phyloP scores from a whole-genome alignment of 2,113 vertebrate species.

The Montifringilla adamsi region DNA sequence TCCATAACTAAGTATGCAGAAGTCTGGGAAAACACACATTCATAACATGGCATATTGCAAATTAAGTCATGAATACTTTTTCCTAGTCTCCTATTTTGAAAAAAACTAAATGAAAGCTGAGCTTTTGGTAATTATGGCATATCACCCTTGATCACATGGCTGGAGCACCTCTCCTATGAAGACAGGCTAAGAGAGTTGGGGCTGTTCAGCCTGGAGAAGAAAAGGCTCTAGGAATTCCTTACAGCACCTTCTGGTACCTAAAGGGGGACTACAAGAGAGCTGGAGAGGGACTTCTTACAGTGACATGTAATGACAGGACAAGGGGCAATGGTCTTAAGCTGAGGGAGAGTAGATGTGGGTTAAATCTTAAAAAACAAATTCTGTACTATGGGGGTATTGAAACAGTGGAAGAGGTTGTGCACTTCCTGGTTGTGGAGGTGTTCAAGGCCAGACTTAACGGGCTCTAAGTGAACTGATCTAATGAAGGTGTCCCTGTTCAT shows the following conservation, averaged over 20 bases:
- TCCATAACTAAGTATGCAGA: not conserved
- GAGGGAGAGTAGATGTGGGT: not conserved
- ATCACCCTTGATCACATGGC: not conserved
- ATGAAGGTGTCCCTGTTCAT: not conserved
- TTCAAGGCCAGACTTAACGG: not conserved
- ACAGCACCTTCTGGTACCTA: not conserved
- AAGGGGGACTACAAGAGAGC: not conserved
- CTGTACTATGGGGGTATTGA: not conserved
- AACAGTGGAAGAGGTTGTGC: not conserved
- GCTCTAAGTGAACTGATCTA: not conserved
- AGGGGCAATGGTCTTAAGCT: not conserved
- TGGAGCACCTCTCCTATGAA: not conserved
- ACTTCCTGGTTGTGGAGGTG: rapidly evolving
- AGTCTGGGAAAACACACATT: not conserved
- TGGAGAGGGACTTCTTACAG: not conserved
- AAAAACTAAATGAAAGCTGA: not conserved
- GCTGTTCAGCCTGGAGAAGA: not conserved
- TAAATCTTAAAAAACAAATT: not conserved
- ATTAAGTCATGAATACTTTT: not conserved
- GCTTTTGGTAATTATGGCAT: not conserved
- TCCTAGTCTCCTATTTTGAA: not conserved
- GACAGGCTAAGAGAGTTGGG: not conserved
- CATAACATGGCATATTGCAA: not conserved
- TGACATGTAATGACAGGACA: not conserved
- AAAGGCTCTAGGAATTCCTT: not conserved